Evolutionary conservation across 64 coral and sea anemone genomes (phyloP).

Genomic region (Catalaphyllia jardinei): DNA sequence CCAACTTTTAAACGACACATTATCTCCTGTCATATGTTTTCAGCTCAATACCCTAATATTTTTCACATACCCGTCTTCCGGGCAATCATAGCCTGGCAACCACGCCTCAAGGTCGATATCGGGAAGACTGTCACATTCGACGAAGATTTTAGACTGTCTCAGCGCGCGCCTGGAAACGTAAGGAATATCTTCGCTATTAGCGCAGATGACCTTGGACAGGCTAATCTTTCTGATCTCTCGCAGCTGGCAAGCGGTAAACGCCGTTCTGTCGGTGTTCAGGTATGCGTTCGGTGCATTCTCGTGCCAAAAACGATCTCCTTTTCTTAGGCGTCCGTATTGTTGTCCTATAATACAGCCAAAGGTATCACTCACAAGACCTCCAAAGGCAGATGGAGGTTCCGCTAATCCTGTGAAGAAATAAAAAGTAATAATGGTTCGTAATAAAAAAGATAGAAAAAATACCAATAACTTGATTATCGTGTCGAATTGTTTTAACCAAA

Average conservation of each 20-base stretch:
- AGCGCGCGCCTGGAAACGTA: not conserved
- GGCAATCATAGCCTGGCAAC: not conserved
- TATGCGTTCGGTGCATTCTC: slow-evolving; percentile 8
- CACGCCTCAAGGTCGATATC: slow-evolving; percentile 1
- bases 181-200: slow-evolving; percentile 3
- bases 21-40: too few relatives aligned
- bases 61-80: not conserved
- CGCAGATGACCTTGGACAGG: slow-evolving; percentile 65
- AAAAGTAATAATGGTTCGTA: too few relatives aligned
- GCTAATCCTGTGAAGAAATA: not conserved
- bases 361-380: slow-evolving; percentile 32
- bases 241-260: slow-evolving; percentile 50
- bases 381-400: not conserved
- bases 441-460: too few relatives aligned
- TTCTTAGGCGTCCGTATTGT: slow-evolving; percentile 37
- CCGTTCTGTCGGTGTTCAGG: not conserved
- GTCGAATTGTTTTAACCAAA: too few relatives aligned
- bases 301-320: slow-evolving; percentile 82
- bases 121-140: not conserved
- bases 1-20: too few relatives aligned
- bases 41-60: too few relatives aligned
- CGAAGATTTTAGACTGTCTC: not conserved
- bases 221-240: slow-evolving; percentile 28
- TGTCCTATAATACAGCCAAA: slow-evolving; percentile 44
- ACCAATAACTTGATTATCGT: too few relatives aligned